These are phyloP conservation scores for Petaurus breviceps DNA, from an alignment of 2,113 vertebrate genomes.

Conservation along the genomic window DNA sequence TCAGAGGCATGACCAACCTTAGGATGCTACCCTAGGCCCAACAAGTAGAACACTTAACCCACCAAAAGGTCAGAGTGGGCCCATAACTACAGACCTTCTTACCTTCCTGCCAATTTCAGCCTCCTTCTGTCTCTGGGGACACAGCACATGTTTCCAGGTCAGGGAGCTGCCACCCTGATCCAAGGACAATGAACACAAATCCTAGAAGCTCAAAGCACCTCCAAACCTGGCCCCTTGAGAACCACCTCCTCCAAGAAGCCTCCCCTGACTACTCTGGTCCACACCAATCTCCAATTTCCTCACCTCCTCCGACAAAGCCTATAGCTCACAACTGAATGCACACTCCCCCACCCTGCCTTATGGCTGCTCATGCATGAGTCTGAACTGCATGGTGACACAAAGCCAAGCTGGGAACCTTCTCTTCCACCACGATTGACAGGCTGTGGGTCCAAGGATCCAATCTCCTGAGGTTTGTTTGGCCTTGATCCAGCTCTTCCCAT, in stretches of 20 bases:
- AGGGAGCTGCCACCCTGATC: neutral
- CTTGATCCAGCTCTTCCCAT: neutral
- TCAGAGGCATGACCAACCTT: neutral
- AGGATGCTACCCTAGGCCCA: neutral
- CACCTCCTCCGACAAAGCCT: neutral
- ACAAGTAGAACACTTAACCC: neutral
- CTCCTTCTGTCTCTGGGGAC: neutral
- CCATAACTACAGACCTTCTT: neutral
- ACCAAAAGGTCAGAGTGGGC: neutral
- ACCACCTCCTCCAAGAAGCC: neutral
- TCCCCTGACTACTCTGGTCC: neutral
- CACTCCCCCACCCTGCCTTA: neutral
- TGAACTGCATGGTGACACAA: neutral
- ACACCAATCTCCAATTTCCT: neutral
- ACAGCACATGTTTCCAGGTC: neutral
- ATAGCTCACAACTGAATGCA: neutral
- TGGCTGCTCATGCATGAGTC: neutral
- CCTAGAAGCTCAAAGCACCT: neutral
- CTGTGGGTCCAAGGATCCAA: neutral
- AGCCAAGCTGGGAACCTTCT: neutral
- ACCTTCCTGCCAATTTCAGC: neutral
- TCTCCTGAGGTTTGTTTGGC: neutral
- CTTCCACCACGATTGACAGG: neutral
- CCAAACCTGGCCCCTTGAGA: neutral
- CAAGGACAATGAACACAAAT: neutral